Percentiles rank a stretch among this genome's conserved stretches.
Evolutionary conservation across 23 tunicate genomes (phyloP).

Genomic region (Pegea sp.): DNA sequence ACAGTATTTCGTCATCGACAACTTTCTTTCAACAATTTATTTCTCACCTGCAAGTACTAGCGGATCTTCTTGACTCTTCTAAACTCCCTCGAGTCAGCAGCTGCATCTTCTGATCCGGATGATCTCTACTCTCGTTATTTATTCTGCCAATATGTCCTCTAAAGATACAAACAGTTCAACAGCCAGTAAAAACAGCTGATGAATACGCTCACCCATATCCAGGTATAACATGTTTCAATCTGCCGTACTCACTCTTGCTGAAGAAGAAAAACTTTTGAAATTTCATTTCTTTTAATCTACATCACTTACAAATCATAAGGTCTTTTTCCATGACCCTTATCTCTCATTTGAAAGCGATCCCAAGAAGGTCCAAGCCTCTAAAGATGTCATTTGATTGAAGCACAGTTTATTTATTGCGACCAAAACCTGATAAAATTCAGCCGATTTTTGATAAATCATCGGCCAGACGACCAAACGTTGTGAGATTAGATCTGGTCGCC

Average conservation of each 20-base stretch:
- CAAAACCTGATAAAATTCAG: slow-evolving; percentile 56
- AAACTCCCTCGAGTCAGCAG: no score
- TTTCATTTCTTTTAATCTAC: no score
- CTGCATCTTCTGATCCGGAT: slow-evolving; percentile 46
- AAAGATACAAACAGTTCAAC: no score
- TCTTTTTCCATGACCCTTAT: slow-evolving; percentile 33
- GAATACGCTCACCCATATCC: no score
- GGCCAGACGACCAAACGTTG: slow-evolving; percentile 35
- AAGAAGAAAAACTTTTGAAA: no score
- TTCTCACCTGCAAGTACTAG: no score
- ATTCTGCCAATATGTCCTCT: slow-evolving; percentile 76
- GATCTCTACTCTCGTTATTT: slow-evolving; percentile 73
- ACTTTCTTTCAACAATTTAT: no score
- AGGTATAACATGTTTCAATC: no score
- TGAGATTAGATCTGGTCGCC: slow-evolving; percentile 48
- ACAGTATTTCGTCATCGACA: no score
- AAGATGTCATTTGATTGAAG: background rate
- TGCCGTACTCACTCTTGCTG: no score
- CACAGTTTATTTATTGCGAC: background rate
- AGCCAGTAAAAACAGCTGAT: no score
- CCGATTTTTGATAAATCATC: slow-evolving; percentile 37
- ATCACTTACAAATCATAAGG: slow-evolving; percentile 50
- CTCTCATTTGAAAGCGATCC: slow-evolving; percentile 73
- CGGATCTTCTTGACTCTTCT: no score
- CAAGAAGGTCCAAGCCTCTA: slow-evolving; percentile 73